Conservation (phyloP, 2,113 vertebrate genomes). For the Charadrius vociferus region DNA sequence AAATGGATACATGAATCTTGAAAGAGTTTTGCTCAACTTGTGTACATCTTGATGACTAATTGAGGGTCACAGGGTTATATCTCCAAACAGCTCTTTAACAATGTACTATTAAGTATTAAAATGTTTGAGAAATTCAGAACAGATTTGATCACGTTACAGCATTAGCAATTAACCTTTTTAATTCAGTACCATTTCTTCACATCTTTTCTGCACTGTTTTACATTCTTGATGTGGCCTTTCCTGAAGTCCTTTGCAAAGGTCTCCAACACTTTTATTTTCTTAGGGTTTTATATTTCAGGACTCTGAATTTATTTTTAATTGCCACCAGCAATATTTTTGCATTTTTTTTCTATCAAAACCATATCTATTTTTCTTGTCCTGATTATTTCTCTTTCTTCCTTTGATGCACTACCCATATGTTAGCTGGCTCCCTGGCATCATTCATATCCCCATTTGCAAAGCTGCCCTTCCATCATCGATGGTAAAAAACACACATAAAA, state of each 20-base stretch:
- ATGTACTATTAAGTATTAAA: constrained; percentile 9
- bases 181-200: neutral
- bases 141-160: constrained; percentile 6
- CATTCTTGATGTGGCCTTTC: neutral
- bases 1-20: neutral
- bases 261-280: neutral
- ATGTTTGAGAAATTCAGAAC: constrained; percentile 4
- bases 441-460: neutral
- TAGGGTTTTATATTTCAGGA: neutral
- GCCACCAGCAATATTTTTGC: neutral
- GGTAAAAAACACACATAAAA: neutral
- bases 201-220: neutral
- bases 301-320: neutral
- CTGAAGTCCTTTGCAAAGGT: neutral
- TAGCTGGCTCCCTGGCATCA: neutral
- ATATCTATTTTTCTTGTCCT: neutral
- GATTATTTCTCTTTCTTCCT: neutral
- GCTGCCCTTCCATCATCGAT: accelerated
- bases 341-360: neutral
- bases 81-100: constrained; percentile 8
- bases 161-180: constrained; percentile 19
- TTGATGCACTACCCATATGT: neutral
- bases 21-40: neutral
- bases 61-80: constrained; percentile 20
- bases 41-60: constrained; percentile 27